Evolutionary conservation across 37 sponge, comb jelly and placozoan genomes (phyloP).

Genomic region (Ephydatia muelleri): DNA sequence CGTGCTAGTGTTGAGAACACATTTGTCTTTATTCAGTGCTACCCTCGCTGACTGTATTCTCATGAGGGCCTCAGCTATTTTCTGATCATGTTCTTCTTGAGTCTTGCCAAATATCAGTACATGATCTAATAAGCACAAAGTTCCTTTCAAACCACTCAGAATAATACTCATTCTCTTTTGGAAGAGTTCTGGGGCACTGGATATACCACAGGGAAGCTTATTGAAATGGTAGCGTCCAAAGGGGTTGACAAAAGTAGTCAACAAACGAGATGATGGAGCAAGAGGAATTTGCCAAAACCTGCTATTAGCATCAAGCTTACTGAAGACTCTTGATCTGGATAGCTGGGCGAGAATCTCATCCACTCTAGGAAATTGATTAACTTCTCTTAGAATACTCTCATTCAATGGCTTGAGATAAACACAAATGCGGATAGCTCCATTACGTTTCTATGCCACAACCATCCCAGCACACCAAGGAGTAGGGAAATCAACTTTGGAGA

Average conservation of each 20-base stretch:
- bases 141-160: not conserved
- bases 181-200: conserved; percentile 7
- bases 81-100: not conserved
- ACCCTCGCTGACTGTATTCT: not conserved
- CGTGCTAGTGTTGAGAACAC: too few relatives aligned
- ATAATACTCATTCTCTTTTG: not conserved
- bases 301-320: too few relatives aligned
- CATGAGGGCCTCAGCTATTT: not conserved
- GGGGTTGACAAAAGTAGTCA: too few relatives aligned
- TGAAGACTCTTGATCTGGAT: not conserved
- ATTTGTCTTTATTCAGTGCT: too few relatives aligned
- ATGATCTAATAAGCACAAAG: not conserved
- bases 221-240: too few relatives aligned
- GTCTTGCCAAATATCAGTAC: not conserved
- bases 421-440: conserved; percentile 1
- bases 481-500: too few relatives aligned
- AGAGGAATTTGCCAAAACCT: too few relatives aligned
- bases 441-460: not conserved
- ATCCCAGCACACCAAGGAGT: too few relatives aligned
- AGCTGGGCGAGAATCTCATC: conserved; percentile 4
- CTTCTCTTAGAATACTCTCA: not conserved
- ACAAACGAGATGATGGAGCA: too few relatives aligned
- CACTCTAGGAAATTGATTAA: too few relatives aligned
- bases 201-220: not conserved
- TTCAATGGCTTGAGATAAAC: not conserved